Evolutionary conservation across 2,113 vertebrate species (phyloP), one percentile per base, ranked within the genome.

Genomic region (Silurus glanis): DNA sequence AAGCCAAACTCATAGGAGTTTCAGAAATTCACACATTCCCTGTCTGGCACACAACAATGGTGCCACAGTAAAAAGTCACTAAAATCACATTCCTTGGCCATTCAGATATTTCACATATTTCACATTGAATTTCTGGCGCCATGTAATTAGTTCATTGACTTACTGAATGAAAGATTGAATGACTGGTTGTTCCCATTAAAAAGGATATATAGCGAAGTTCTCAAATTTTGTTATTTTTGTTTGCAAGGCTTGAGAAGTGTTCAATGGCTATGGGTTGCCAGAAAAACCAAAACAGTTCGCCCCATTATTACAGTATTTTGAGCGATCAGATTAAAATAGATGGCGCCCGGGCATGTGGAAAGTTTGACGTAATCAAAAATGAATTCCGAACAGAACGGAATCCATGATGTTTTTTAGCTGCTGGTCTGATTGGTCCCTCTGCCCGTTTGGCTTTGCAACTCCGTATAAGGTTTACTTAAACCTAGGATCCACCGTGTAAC

Each of bases 241-340:
- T 88, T 83, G 64, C n/a, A 19, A 85, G 62, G 59, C 84, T 87
- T 82, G 8, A 58, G 80, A 87, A 86, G 69, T 75, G 81, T 81
- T 75, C 72, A 66, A 83, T 86, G 71, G 66, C 75, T 84, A 61
- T 55, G 53, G 45, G 45, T 81, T 87, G 25, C 69, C 56, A 76
- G 81, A 28, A 75, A 75, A 81, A 66, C 55, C 56, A 58, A 58
- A 58, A 16, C 56, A 58, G 13, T 2, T 21, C 9, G 19, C n/a
- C 16, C 64, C 37, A 37, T 37, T 25, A 83, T 85, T 58, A 80
- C 25, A 66, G 83, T 53, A 53, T 76, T 45, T 49, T 86, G 37
- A 67, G 59, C 85, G 80, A 88, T 88, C 75, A 6, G 85, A 90
- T 90, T 84, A 86, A 37, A 37, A 59, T 25, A 47, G 83, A 56